Percentiles rank a stretch among this genome's conserved stretches.
These are phyloP conservation scores for Labia minor DNA, from an alignment of 2,888 invertebrate species.

Conservation along the genomic window DNA sequence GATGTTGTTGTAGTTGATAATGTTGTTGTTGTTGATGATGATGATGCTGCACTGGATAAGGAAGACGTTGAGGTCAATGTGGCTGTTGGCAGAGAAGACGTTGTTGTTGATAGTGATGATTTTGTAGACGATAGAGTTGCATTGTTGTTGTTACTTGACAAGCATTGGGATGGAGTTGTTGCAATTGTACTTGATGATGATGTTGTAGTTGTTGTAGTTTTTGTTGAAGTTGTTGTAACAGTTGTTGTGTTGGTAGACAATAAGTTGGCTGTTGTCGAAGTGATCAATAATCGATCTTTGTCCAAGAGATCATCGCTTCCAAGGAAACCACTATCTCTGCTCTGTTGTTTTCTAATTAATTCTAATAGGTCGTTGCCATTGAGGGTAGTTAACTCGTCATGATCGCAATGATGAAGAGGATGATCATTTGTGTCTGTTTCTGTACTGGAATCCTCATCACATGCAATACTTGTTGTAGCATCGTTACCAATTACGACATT, in stretches of 20 bases:
- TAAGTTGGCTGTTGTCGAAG: constrained; percentile 19
- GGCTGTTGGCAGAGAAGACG: not conserved
- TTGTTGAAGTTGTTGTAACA: not conserved
- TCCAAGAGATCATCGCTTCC: constrained; percentile 79
- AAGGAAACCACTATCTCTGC: constrained; percentile 78
- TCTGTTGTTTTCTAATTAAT: constrained; percentile 52
- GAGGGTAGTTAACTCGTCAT: constrained; percentile 2
- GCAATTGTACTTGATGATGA: not conserved
- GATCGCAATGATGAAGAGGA: not conserved
- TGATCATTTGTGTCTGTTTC: constrained; percentile 59
- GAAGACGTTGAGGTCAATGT: not conserved
- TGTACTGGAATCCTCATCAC: constrained; percentile 42
- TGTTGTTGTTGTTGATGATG: not conserved
- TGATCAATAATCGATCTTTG: constrained; percentile 46
- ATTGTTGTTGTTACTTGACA: constrained; percentile 25
- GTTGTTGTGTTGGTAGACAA: constrained; percentile 16
- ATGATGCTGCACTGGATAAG: not conserved
- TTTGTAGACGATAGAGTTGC: not conserved
- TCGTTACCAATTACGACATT: constrained; percentile 16
- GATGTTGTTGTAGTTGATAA: not conserved
- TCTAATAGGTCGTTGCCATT: not conserved
- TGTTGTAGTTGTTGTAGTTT: not conserved
- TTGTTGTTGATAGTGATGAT: constrained; percentile 25
- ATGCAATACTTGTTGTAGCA: constrained; percentile 21
- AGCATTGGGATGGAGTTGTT: too few relatives aligned